These are phyloP conservation scores for Hylaeus volcanicus DNA, from an alignment of 1,140 invertebrate species.

Conservation along the genomic window DNA sequence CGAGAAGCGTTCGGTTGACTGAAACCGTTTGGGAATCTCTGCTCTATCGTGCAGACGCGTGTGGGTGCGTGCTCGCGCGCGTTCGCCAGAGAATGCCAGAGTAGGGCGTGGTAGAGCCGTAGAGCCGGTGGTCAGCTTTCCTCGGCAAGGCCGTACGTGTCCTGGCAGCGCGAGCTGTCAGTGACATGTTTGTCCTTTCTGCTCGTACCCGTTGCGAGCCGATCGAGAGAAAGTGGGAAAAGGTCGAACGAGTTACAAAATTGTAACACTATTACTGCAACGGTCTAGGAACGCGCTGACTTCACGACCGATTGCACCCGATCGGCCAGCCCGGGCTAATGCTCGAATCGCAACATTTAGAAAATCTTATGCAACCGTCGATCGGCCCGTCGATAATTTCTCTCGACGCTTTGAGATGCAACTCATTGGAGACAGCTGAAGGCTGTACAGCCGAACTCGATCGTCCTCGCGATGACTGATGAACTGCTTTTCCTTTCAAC, in stretches of 20 bases:
- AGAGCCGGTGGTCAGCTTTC: constrained; percentile 61
- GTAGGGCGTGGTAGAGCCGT: constrained; percentile 68
- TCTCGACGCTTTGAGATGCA: background rate
- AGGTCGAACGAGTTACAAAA: constrained; percentile 43
- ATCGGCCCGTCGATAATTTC: constrained; percentile 9
- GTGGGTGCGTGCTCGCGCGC: constrained; percentile 25
- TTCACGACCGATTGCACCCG: background rate
- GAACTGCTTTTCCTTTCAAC: too few species aligned
- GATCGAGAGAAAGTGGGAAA: constrained; percentile 44
- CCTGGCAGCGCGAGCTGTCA: constrained; percentile 52
- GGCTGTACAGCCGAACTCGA: too few species aligned
- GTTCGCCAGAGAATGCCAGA: constrained; percentile 55
- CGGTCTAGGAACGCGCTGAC: constrained; percentile 9
- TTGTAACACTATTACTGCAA: constrained; percentile 39
- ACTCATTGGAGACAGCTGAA: too few species aligned
- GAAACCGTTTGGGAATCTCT: too few species aligned
- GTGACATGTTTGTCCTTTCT: constrained; percentile 42
- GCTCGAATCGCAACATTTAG: constrained; percentile 24
- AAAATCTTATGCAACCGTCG: constrained; percentile 15
- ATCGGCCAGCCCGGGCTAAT: constrained; percentile 3
- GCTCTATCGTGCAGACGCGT: background rate
- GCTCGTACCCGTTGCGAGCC: constrained; percentile 10
- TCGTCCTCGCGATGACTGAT: too few species aligned
- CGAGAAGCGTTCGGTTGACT: too few species aligned
- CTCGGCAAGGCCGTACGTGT: constrained; percentile 71